Conservation (phyloP, 2,888 invertebrate species). For the Palloptera scutellata region DNA sequence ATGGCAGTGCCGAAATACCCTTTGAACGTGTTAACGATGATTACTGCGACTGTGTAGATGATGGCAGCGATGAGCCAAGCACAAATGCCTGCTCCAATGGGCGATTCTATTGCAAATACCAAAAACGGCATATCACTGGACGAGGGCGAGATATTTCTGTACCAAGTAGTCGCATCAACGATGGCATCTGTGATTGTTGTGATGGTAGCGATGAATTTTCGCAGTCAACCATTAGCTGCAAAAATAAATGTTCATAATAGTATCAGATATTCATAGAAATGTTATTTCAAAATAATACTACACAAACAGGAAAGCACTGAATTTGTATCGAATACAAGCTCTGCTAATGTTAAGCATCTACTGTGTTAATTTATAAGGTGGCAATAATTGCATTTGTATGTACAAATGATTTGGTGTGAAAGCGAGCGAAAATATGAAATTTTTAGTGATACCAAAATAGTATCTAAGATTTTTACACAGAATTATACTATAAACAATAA, state of each 20-base stretch:
- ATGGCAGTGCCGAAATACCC: slow-evolving; percentile 65
- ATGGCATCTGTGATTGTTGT: slow-evolving; percentile 94
- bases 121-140: slow-evolving; percentile 62
- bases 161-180: slow-evolving; percentile 86
- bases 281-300: background rate
- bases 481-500: too few species aligned
- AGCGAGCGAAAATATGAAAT: too few species aligned
- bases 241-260: slow-evolving; percentile 52
- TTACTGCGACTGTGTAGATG: slow-evolving; percentile 82
- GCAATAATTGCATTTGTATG: background rate
- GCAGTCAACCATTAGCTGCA: slow-evolving; percentile 65
- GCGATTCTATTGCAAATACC: slow-evolving; percentile 77
- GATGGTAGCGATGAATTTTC: slow-evolving; percentile 84
- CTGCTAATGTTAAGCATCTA: background rate
- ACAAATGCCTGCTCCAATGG: slow-evolving; percentile 89
- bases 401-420: background rate
- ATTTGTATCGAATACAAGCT: slow-evolving; percentile 1
- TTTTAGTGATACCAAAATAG: too few species aligned
- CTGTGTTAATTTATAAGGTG: background rate
- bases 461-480: too few species aligned
- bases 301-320: background rate
- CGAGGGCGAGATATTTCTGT: slow-evolving; percentile 65
- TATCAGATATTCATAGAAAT: background rate
- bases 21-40: slow-evolving; percentile 78
- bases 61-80: slow-evolving; percentile 81